Conservation (phyloP, 2,113 vertebrate species). For the Hemicordylus capensis region DNA sequence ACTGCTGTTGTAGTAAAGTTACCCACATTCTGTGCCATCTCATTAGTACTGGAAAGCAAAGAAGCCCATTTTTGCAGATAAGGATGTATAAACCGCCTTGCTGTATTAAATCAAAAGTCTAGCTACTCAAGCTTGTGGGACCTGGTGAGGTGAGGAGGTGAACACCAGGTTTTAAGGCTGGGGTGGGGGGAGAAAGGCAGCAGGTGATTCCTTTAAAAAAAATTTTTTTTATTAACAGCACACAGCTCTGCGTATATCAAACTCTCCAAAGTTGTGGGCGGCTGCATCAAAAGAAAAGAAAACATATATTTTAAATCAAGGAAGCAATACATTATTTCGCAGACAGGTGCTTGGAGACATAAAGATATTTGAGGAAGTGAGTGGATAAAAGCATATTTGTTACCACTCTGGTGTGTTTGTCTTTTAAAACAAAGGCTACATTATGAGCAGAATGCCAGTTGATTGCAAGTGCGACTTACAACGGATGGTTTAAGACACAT, state of each 20-base stretch:
- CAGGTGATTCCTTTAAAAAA: not conserved
- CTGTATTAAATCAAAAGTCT: not conserved
- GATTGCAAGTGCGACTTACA: not conserved
- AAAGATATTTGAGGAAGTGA: not conserved
- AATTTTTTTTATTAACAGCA: too few species aligned
- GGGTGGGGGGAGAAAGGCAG: not conserved
- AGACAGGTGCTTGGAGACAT: not conserved
- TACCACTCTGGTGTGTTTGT: not conserved
- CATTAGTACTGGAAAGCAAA: not conserved
- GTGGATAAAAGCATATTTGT: not conserved
- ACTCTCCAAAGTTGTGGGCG: not conserved
- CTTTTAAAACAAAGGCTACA: too few species aligned
- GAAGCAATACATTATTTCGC: not conserved
- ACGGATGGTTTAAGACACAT: not conserved
- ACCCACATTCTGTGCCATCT: not conserved
- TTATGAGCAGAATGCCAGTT: not conserved
- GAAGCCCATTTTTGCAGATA: not conserved
- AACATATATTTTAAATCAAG: not conserved
- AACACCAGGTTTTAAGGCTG: not conserved
- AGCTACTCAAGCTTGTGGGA: too few species aligned
- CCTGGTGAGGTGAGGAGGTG: too few species aligned
- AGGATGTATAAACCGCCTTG: not conserved
- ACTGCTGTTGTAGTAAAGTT: not conserved
- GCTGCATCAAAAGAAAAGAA: not conserved
- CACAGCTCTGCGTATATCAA: not conserved